phyloP scores from a whole-genome alignment of 53 echinoderm and acorn worm species.

The Stichopus horrens region DNA sequence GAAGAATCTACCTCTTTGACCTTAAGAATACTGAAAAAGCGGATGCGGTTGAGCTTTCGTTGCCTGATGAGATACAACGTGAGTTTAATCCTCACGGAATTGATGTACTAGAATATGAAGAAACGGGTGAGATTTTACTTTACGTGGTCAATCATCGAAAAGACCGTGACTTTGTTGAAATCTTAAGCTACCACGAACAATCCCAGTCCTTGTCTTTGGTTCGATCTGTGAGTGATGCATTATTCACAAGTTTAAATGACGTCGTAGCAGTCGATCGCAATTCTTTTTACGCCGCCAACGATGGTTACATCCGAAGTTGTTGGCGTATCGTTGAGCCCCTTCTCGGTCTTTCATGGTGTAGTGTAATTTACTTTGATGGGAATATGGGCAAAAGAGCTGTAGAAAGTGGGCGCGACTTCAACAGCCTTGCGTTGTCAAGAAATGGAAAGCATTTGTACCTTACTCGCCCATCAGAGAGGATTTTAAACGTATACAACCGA shows the following conservation, averaged over 20 bases:
- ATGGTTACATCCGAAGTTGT: background rate
- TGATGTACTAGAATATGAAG: background rate
- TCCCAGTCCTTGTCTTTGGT: background rate
- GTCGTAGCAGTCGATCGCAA: conserved; percentile 21
- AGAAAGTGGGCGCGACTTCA: background rate
- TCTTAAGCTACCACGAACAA: background rate
- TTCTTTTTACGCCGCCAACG: conserved; percentile 33
- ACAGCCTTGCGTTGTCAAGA: conserved; percentile 3
- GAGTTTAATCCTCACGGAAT: conserved; percentile 30
- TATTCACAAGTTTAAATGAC: conserved; percentile 33
- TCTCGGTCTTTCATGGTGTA: conserved; percentile 42
- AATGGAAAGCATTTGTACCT: background rate
- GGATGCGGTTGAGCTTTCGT: background rate
- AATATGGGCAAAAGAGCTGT: background rate
- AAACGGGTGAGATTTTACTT: background rate
- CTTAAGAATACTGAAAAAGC: background rate
- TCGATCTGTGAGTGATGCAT: background rate
- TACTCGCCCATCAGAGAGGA: background rate
- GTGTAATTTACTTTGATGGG: conserved; percentile 67
- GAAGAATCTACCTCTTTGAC: conserved; percentile 32
- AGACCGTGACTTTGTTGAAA: conserved; percentile 4
- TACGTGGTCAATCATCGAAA: conserved; percentile 17
- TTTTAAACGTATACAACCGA: background rate
- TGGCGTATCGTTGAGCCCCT: conserved; percentile 48
- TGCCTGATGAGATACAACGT: background rate